These are phyloP conservation scores for Chromis chromis DNA, from an alignment of 2,797 vertebrate species.

Conservation along the genomic window DNA sequence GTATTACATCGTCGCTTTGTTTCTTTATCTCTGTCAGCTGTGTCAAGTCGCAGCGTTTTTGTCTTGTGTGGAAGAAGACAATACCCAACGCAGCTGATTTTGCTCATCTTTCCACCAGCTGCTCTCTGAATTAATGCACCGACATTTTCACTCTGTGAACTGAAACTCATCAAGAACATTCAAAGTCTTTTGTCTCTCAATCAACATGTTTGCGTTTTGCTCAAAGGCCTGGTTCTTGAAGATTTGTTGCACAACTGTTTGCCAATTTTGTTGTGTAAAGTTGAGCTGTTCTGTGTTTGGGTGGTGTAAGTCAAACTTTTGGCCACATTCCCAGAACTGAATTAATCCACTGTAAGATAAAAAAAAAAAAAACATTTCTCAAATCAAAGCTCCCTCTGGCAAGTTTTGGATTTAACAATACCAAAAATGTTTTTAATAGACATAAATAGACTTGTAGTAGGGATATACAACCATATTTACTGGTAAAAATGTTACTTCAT, in stretches of 20 bases:
- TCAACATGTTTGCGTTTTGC: slow-evolving; percentile 40
- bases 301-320: slow-evolving; percentile 62
- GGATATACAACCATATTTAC: slow-evolving; percentile 11
- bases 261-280: slow-evolving; percentile 43
- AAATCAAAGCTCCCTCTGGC: slow-evolving; percentile 38
- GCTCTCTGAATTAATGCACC: slow-evolving; percentile 35
- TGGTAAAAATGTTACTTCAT: slow-evolving; percentile 11
- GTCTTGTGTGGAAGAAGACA: slow-evolving; percentile 18
- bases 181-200: slow-evolving; percentile 38
- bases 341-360: slow-evolving; percentile 54
- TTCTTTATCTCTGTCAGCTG: slow-evolving; percentile 29
- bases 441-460: slow-evolving; percentile 8
- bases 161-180: slow-evolving; percentile 40
- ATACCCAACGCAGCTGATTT: slow-evolving; percentile 20
- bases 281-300: slow-evolving; percentile 56
- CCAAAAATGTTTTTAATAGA: slow-evolving; percentile 39
- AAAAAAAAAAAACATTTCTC: slow-evolving; percentile 37
- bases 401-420: slow-evolving; percentile 26
- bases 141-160: slow-evolving; percentile 26
- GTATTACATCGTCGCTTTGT: slow-evolving; percentile 35
- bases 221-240: slow-evolving; percentile 38
- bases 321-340: slow-evolving; percentile 62
- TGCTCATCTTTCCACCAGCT: slow-evolving; percentile 42
- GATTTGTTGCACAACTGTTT: slow-evolving; percentile 51
- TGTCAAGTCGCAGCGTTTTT: slow-evolving; percentile 34